phyloP scores from a whole-genome alignment of 2,797 vertebrate genomes.

The Molossus molossus region DNA sequence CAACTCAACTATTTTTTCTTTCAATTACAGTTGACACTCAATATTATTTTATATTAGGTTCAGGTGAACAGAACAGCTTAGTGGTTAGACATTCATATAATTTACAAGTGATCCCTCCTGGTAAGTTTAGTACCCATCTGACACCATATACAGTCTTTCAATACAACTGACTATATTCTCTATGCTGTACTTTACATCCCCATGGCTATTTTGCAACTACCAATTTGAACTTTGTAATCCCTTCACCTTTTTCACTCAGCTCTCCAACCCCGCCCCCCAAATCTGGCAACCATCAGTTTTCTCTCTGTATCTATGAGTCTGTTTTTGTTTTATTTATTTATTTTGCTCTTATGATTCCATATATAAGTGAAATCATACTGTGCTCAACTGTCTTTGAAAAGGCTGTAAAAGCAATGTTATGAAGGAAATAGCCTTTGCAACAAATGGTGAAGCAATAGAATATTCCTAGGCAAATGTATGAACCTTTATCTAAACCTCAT shows the following conservation, averaged over 20 bases:
- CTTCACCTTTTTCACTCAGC: neutral
- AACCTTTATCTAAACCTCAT: constrained; percentile 25
- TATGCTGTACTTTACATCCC: neutral
- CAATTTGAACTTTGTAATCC: neutral
- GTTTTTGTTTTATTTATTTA: neutral
- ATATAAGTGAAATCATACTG: neutral
- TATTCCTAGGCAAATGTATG: constrained; percentile 24
- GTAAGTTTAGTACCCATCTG: neutral
- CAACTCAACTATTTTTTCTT: neutral
- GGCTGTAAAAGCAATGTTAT: constrained; percentile 16
- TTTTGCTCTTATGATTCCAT: neutral
- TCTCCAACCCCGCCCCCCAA: neutral
- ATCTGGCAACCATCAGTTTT: neutral
- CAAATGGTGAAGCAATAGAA: constrained; percentile 32
- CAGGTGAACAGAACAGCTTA: too few species aligned
- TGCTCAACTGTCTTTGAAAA: constrained; percentile 12
- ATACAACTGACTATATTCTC: neutral
- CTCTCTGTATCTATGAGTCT: neutral
- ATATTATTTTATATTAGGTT: neutral
- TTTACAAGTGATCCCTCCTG: neutral
- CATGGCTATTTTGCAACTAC: neutral
- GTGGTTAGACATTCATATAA: neutral
- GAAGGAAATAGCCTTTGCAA: constrained; percentile 42
- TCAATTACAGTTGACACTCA: neutral
- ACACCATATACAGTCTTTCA: neutral